Percentiles rank a stretch among this genome's conserved stretches.
Conservation (phyloP, 2,113 vertebrate species). For the Ornithorhynchus anatinus region DNA sequence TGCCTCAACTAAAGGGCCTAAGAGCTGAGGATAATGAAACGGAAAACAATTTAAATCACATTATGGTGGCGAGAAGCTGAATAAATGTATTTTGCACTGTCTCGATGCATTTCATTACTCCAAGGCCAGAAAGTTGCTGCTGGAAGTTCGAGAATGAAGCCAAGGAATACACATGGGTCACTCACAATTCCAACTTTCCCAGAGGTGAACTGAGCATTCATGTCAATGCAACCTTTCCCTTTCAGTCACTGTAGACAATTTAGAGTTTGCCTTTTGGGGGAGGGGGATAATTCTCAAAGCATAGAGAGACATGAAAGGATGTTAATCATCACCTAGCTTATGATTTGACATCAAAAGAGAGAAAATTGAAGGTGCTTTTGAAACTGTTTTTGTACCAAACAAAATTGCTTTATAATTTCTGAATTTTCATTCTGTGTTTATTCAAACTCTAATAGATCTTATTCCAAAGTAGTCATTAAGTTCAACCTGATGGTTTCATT, state of each 20-base stretch:
- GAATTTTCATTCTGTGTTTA: no score
- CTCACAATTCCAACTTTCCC: slow-evolving; percentile 38
- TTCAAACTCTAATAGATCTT: no score
- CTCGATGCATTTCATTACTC: slow-evolving; percentile 50
- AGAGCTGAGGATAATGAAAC: slow-evolving; percentile 43
- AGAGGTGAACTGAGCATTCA: slow-evolving; percentile 25
- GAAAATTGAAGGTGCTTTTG: no score
- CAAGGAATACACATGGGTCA: background rate
- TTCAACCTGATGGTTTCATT: no score
- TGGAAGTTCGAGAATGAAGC: slow-evolving; percentile 41
- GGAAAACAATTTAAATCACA: slow-evolving; percentile 58
- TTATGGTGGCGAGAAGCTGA: slow-evolving; percentile 55
- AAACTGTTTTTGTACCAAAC: no score
- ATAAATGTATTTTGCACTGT: slow-evolving; percentile 50
- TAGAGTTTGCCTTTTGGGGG: slow-evolving; percentile 21
- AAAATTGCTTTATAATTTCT: no score
- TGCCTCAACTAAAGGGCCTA: slow-evolving; percentile 46
- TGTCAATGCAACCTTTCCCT: slow-evolving; percentile 45
- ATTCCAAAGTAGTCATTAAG: no score
- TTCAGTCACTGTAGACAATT: slow-evolving; percentile 20
- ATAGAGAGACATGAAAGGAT: no score
- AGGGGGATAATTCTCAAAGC: no score
- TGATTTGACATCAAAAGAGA: no score
- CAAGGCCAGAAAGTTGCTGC: slow-evolving; percentile 33
- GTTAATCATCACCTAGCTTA: no score